phyloP scores from a whole-genome alignment of 37 sponge, comb jelly and placozoan species.

The Aphrocallistes beatrix region DNA sequence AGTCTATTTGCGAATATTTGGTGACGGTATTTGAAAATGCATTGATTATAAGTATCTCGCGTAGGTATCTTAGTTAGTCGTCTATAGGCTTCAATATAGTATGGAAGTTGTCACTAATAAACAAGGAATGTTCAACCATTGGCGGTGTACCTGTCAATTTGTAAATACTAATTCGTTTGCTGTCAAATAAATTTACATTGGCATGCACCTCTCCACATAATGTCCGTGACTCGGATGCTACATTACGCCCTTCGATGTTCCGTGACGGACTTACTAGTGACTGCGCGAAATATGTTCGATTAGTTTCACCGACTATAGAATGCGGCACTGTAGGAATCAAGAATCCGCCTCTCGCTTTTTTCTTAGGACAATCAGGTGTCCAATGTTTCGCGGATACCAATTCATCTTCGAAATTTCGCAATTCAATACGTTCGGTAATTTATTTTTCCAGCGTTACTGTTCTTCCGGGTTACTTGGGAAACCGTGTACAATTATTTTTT shows the following conservation, averaged over 20 bases:
- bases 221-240: constrained; percentile 4
- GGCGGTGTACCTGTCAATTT: background rate
- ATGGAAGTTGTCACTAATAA: background rate
- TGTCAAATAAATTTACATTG: background rate
- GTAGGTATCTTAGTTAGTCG: background rate
- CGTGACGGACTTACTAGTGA: constrained; percentile 13
- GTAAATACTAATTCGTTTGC: background rate
- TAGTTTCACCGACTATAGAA: constrained; percentile 14
- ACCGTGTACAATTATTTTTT: background rate
- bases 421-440: background rate
- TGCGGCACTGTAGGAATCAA: constrained; percentile 7
- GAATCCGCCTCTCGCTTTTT: constrained; percentile 9
- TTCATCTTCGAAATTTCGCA: background rate
- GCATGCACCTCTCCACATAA: constrained; percentile 17
- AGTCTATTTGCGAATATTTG: background rate
- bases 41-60: background rate
- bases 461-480: constrained; percentile 20
- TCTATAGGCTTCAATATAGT: background rate
- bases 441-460: constrained; percentile 11
- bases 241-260: constrained; percentile 12
- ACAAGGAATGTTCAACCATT: background rate
- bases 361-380: constrained; percentile 1
- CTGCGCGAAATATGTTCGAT: background rate
- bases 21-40: background rate
- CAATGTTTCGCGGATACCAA: background rate